These are phyloP conservation scores for Mormyrus proboscirostris DNA, from an alignment of 2,797 vertebrate genomes.

Conservation along the genomic window DNA sequence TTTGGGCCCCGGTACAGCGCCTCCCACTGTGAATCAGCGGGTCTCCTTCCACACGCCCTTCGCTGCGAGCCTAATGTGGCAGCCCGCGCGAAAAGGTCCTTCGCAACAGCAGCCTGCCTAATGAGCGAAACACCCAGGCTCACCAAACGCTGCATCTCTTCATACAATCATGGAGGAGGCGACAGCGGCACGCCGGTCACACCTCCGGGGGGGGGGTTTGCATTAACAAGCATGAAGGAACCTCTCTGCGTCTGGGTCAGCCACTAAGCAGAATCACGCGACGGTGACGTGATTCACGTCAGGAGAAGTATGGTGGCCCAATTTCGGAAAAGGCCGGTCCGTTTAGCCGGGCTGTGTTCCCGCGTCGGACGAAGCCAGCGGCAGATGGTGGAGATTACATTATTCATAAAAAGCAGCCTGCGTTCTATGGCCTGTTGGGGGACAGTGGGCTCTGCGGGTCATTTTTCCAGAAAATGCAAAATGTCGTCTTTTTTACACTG, in stretches of 20 bases:
- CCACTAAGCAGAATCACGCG: not conserved
- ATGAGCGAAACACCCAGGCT: not conserved
- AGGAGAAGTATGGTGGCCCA: not conserved
- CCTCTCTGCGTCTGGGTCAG: not conserved
- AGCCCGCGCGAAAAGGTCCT: not conserved
- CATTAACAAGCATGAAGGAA: not conserved
- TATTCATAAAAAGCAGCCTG: conserved; percentile 7
- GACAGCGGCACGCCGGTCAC: not conserved
- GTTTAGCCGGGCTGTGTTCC: not conserved
- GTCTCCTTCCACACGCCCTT: not conserved
- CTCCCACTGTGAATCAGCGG: conserved; percentile 2
- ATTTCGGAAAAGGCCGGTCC: not conserved
- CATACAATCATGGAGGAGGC: not conserved
- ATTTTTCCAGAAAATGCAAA: not conserved
- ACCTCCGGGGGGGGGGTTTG: not conserved
- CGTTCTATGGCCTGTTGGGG: not conserved
- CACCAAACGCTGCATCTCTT: not conserved
- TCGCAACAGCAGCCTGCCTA: not conserved
- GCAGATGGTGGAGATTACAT: not conserved
- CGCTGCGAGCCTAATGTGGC: conserved; percentile 12
- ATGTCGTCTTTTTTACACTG: not conserved
- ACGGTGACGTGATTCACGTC: not conserved
- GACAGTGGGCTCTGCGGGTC: not conserved
- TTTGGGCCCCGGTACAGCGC: not conserved
- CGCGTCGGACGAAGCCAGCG: not conserved